A percentile compares a stretch with the other conserved stretches of the same genome.
These are phyloP conservation scores for Hoplias malabaricus DNA, from an alignment of 2,113 vertebrate species.

Conservation along the genomic window DNA sequence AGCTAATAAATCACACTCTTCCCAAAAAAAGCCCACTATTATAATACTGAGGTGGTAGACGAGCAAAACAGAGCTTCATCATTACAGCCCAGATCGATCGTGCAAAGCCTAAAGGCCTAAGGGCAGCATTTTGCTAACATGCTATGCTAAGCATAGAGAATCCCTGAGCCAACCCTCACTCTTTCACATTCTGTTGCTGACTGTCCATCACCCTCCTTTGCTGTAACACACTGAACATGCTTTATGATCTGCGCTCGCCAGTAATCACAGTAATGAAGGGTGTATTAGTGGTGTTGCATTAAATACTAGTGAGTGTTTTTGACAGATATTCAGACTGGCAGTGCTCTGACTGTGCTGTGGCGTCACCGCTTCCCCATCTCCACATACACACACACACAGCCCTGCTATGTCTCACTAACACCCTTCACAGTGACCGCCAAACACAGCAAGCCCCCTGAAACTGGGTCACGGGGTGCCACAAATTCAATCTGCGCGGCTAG, in stretches of 20 bases:
- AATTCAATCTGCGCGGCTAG: slow-evolving; percentile 45
- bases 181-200: slow-evolving; percentile 23
- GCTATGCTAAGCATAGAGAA: slow-evolving; percentile 64
- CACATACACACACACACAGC: too few relatives aligned
- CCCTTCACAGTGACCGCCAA: slow-evolving; percentile 52
- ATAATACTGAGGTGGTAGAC: slow-evolving; percentile 68
- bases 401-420: slow-evolving; percentile 47
- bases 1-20: slow-evolving; percentile 76
- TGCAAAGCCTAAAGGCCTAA: slow-evolving; percentile 64
- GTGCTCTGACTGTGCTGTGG: slow-evolving; percentile 1
- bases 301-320: slow-evolving; percentile 11
- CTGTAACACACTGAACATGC: slow-evolving; percentile 24
- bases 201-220: slow-evolving; percentile 4
- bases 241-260: slow-evolving; percentile 42
- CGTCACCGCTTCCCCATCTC: not conserved
- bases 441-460: slow-evolving; percentile 47
- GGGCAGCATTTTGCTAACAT: slow-evolving; percentile 73
- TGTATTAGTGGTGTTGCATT: slow-evolving; percentile 23
- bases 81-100: slow-evolving; percentile 74
- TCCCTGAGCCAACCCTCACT: slow-evolving; percentile 22
- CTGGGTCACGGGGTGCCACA: slow-evolving; percentile 51
- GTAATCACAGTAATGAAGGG: slow-evolving; percentile 49
- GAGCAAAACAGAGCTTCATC: slow-evolving; percentile 73
- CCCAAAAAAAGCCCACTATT: slow-evolving; percentile 61
- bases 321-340: slow-evolving; percentile 29